Evolutionary conservation across 1,140 invertebrate species (phyloP), one percentile per base, ranked within the genome.

Genomic region (Uloborus diversus): DNA sequence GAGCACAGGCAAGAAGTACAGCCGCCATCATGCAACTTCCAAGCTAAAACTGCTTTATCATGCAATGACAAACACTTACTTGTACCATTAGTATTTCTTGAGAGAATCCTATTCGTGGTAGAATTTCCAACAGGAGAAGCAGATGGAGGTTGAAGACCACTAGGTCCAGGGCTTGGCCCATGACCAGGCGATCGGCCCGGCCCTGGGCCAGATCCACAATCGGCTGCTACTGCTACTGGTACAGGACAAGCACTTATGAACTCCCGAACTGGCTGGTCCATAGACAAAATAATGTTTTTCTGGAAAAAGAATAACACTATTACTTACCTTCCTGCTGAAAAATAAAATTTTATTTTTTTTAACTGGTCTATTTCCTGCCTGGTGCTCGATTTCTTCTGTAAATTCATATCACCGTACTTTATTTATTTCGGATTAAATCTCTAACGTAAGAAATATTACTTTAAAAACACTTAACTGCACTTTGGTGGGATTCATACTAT

Each of bases 201-300:
- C 47, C 42, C 68, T 47, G 57, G 68, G 14, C 68, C 79, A 27
- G 69, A 51, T 28, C 64, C 66, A 14, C 59, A 65, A 65, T 57
- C 65, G 57, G 42, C 62, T 28, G 71, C 79, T 14, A 69, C 30
- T 62, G 79, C 65, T 32, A 80, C 61, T 35, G 79, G 79, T 61
- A 80, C 79, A 66, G 69, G 69, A 69, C 81, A 82, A 37, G 81
- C 42, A 57, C 65, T 81, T 35, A 83, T 35, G 56, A 81, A 83
- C 69, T 83, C 82, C 65, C 82, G 82, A 20, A 81, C 81, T 73
- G 49, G 81, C 49, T 73, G 81, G 81, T 83, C 82, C 82, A 83
- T 83, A 70, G 81, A 82, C 70, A 79, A 61, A 49, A n/a, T 35
- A 82, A 66, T 59, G 33, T 42, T 17, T 33, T 64, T 75, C 71